These are phyloP conservation scores for Parelbella ahira DNA, from an alignment of 2,888 invertebrate species.

Conservation along the genomic window DNA sequence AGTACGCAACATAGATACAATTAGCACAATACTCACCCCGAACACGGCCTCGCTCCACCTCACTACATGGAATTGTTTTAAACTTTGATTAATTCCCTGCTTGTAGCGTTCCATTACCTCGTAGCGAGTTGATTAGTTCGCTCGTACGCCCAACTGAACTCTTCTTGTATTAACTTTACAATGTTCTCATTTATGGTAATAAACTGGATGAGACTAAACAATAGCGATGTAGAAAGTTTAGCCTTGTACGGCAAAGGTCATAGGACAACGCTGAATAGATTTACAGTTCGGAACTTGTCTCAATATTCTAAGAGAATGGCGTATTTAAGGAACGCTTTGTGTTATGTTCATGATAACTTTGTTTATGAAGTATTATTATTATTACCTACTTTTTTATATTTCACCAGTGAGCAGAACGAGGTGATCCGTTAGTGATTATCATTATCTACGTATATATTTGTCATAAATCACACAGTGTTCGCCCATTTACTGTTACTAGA, in stretches of 20 bases:
- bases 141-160: constrained; percentile 32
- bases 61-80: constrained; percentile 73
- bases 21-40: no score
- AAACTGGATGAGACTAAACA: constrained; percentile 21
- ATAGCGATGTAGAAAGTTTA: constrained; percentile 21
- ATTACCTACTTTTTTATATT: no score
- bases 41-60: constrained; percentile 35
- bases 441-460: no score
- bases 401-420: no score
- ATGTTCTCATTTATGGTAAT: constrained; percentile 24
- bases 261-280: constrained; percentile 4
- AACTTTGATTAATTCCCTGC: constrained; percentile 78
- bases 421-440: no score
- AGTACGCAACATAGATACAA: no score
- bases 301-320: constrained; percentile 4
- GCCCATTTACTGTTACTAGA: no score
- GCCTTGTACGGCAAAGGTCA: constrained; percentile 17
- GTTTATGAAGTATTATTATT: no score
- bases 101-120: constrained; percentile 42
- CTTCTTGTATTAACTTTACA: constrained; percentile 27
- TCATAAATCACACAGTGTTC: no score
- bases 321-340: no score
- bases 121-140: constrained; percentile 65
- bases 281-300: constrained; percentile 10
- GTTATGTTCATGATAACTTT: no score